Conservation (phyloP, 2,888 invertebrate genomes). For the Apeira syringaria region DNA sequence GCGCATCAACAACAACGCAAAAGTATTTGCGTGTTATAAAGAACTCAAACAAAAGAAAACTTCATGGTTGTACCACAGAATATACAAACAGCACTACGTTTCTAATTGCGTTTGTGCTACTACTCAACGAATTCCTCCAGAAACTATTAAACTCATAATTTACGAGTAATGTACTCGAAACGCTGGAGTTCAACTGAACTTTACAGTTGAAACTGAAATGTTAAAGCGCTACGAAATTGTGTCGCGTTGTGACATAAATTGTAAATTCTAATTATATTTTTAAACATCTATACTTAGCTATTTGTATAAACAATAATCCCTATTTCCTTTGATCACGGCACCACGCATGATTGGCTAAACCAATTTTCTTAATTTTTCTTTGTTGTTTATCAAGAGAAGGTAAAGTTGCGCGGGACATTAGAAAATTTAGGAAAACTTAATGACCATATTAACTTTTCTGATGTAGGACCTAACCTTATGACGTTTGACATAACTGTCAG, state of each 20-base stretch:
- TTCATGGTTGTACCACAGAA: constrained; percentile 19
- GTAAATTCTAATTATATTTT: constrained; percentile 1
- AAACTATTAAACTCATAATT: constrained; percentile 47
- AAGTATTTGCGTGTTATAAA: constrained; percentile 32
- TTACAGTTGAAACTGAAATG: constrained; percentile 24
- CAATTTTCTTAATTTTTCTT: no score
- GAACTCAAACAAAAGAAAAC: constrained; percentile 28
- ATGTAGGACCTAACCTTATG: no score
- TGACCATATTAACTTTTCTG: no score
- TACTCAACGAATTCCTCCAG: constrained; percentile 37
- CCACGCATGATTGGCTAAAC: no score
- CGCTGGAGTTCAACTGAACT: constrained; percentile 30
- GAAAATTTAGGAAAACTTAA: no score
- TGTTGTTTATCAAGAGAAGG: no score
- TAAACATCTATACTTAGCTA: no score
- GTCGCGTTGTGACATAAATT: constrained; percentile 3
- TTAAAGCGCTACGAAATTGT: constrained; percentile 11
- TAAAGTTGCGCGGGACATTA: no score
- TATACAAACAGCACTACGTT: not conserved
- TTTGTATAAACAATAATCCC: no score
- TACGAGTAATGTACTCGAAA: constrained; percentile 43
- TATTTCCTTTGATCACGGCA: no score
- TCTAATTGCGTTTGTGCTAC: constrained; percentile 30
- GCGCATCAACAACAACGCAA: no score
- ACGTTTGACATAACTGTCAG: no score